These are phyloP conservation scores for Calameuta filiformis DNA, from an alignment of 2,888 invertebrate species.

Conservation along the genomic window DNA sequence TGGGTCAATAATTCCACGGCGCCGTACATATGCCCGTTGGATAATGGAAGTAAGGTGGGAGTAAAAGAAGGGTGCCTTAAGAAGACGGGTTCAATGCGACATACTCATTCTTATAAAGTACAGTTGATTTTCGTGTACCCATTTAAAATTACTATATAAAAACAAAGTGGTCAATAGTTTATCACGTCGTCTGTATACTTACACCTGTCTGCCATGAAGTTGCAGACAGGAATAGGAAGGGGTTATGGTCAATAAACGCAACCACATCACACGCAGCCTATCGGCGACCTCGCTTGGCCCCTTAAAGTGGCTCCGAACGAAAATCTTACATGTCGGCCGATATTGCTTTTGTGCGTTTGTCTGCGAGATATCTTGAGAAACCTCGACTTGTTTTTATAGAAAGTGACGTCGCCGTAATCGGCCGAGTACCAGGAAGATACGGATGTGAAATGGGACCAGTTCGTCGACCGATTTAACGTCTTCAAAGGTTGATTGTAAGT, in stretches of 20 bases:
- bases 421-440: constrained; percentile 24
- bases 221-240: constrained; percentile 57
- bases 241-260: constrained; percentile 66
- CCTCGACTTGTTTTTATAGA: constrained; percentile 16
- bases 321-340: constrained; percentile 61
- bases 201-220: constrained; percentile 34
- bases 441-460: constrained; percentile 29
- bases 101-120: neutral
- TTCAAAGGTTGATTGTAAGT: constrained; percentile 33
- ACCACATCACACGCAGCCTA: constrained; percentile 63
- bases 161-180: neutral
- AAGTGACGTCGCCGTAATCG: constrained; percentile 11
- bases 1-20: neutral
- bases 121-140: neutral
- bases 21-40: neutral
- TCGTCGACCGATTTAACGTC: constrained; percentile 10
- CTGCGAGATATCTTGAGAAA: constrained; percentile 39
- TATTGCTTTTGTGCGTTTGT: constrained; percentile 52
- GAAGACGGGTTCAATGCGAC: neutral
- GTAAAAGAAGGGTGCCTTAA: neutral
- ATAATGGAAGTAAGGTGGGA: neutral
- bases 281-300: constrained; percentile 60
- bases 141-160: neutral
- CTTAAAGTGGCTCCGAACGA: constrained; percentile 59
- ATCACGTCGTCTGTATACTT: neutral